Percentiles rank a stretch among this genome's conserved stretches.
Evolutionary conservation across 2,113 vertebrate species (phyloP).

Genomic region (Megaptera novaeangliae): DNA sequence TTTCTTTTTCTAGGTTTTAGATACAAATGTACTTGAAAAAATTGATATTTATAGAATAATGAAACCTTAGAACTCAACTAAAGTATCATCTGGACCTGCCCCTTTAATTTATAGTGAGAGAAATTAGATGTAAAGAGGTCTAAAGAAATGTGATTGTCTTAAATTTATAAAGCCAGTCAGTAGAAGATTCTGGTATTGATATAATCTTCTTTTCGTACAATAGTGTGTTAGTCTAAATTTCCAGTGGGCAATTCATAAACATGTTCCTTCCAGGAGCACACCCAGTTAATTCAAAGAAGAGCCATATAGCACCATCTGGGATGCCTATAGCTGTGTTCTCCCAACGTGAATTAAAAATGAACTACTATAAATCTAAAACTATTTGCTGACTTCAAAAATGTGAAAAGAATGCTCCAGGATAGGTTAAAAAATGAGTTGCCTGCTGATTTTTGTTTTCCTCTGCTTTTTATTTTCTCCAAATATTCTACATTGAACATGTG

Average conservation of each 20-base stretch:
- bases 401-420: background rate
- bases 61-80: background rate
- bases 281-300: background rate
- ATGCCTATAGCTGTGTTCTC: background rate
- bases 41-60: background rate
- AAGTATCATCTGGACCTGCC: background rate
- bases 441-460: background rate
- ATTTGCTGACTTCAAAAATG: constrained; percentile 5
- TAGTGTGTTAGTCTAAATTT: background rate
- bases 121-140: background rate
- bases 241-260: background rate
- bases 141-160: background rate
- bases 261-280: background rate
- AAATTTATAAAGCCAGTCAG: background rate
- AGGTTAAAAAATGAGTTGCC: background rate
- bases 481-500: background rate
- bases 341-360: background rate
- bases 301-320: background rate
- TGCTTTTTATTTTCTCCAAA: constrained; percentile 8
- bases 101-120: background rate
- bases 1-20: background rate
- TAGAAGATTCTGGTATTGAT: background rate
- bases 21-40: background rate
- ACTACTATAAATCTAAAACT: background rate
- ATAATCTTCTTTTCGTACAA: background rate